phyloP scores from a whole-genome alignment of 2,113 vertebrate genomes.

The Campylomormyrus numenius region DNA sequence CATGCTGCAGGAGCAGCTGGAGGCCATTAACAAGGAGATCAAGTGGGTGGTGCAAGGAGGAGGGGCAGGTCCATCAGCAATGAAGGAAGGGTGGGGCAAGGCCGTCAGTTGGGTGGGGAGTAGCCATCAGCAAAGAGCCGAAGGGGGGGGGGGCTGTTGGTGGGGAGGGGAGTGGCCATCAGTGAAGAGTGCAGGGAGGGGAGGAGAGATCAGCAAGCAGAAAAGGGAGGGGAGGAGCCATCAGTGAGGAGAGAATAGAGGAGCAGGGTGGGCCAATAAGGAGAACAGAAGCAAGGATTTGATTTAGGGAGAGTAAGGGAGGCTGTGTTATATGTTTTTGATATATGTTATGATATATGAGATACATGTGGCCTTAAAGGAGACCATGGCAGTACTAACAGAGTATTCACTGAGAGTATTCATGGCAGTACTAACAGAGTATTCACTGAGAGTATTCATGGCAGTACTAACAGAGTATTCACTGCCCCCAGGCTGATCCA shows the following conservation, averaged over 20 bases:
- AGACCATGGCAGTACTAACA: not conserved
- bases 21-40: constrained; percentile 91
- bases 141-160: not conserved
- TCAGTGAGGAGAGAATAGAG: not conserved
- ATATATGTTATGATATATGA: not conserved
- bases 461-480: not conserved
- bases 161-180: not conserved
- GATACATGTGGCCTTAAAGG: not conserved
- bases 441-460: not conserved
- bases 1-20: constrained; percentile 88
- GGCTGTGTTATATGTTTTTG: not conserved
- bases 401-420: not conserved
- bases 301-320: not conserved
- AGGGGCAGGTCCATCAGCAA: not conserved
- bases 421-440: not conserved
- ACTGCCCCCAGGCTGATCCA: constrained; percentile 70
- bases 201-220: not conserved
- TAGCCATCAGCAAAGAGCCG: not conserved
- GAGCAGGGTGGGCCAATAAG: not conserved
- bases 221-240: too few relatives aligned
- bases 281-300: not conserved
- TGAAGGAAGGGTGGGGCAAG: not conserved
- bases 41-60: constrained; percentile 61
- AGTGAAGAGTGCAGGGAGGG: not conserved
- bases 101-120: not conserved